Evolutionary conservation across 2,888 invertebrate genomes (phyloP).

Genomic region (Scaptomyza tumidula): DNA sequence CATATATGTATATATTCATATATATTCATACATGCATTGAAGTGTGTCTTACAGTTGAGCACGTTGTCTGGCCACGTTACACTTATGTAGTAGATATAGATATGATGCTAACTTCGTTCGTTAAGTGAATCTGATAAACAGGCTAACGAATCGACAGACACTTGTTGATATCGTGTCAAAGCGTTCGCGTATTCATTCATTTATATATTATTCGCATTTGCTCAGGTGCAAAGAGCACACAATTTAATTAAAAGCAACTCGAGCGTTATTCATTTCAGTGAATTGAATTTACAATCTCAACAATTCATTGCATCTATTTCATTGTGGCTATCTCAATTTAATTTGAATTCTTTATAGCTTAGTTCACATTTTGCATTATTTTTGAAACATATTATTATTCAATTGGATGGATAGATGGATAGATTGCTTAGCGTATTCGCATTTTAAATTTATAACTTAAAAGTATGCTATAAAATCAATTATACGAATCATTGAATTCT

Average conservation of each 20-base stretch:
- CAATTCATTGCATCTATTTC: background rate
- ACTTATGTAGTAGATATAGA: background rate
- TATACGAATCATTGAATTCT: too few relatives aligned
- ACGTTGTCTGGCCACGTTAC: constrained; percentile 37
- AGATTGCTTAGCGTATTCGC: too few relatives aligned
- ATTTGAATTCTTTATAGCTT: background rate
- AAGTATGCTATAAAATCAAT: too few relatives aligned
- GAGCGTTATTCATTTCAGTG: background rate
- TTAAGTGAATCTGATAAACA: constrained; percentile 18
- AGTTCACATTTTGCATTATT: too few relatives aligned
- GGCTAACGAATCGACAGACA: background rate
- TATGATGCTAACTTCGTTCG: constrained; percentile 18
- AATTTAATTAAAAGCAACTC: background rate
- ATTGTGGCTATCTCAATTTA: background rate
- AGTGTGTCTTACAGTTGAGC: constrained; percentile 14
- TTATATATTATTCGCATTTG: background rate
- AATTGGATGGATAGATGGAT: too few relatives aligned
- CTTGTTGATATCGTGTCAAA: constrained; percentile 22
- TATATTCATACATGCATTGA: too few relatives aligned
- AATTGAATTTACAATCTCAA: background rate
- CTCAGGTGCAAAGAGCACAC: background rate
- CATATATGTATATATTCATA: background rate
- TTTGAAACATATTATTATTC: too few relatives aligned
- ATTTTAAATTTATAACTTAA: too few relatives aligned
- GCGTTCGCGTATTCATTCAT: constrained; percentile 19